Conservation (phyloP, 1,140 invertebrate species). For the Drosophila nikananu region DNA sequence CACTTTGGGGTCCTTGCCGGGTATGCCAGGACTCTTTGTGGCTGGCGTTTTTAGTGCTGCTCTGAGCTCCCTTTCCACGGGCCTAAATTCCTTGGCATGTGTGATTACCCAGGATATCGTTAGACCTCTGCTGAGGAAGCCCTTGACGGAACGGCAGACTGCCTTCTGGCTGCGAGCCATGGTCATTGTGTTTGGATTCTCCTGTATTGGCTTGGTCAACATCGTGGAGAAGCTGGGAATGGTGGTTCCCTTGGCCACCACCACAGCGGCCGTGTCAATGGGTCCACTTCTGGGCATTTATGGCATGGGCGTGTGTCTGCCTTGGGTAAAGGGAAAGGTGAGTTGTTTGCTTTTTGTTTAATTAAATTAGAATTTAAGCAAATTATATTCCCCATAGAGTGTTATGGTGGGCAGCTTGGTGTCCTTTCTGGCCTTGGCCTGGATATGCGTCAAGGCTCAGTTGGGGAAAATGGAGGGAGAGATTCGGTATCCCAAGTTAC, state of each 20-base stretch:
- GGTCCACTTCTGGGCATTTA: constrained; percentile 94
- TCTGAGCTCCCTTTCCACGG: constrained; percentile 95
- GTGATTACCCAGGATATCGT: constrained; percentile 94
- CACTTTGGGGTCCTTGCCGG: constrained; percentile 89
- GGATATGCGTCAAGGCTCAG: constrained; percentile 86
- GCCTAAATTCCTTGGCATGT: constrained; percentile 96
- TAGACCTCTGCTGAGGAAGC: constrained; percentile 87
- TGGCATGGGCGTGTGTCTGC: constrained; percentile 92
- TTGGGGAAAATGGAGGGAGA: constrained; percentile 88
- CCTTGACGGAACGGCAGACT: constrained; percentile 88
- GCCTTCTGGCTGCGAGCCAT: constrained; percentile 89
- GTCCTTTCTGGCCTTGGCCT: constrained; percentile 61
- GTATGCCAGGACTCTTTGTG: constrained; percentile 93
- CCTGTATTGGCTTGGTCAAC: constrained; percentile 89
- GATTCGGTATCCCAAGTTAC: constrained; percentile 88
- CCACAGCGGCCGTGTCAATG: constrained; percentile 89
- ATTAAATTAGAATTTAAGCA: not conserved
- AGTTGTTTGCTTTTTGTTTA: constrained; percentile 43
- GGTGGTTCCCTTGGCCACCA: constrained; percentile 90
- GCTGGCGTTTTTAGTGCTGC: constrained; percentile 95
- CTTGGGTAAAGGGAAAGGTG: constrained; percentile 91
- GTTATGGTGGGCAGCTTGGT: constrained; percentile 61
- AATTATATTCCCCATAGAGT: constrained; percentile 52
- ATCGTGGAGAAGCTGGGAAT: constrained; percentile 90
- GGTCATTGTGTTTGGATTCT: constrained; percentile 88